These are phyloP conservation scores for Lasiurus cinereus DNA, from an alignment of 2,113 vertebrate species.

Conservation along the genomic window DNA sequence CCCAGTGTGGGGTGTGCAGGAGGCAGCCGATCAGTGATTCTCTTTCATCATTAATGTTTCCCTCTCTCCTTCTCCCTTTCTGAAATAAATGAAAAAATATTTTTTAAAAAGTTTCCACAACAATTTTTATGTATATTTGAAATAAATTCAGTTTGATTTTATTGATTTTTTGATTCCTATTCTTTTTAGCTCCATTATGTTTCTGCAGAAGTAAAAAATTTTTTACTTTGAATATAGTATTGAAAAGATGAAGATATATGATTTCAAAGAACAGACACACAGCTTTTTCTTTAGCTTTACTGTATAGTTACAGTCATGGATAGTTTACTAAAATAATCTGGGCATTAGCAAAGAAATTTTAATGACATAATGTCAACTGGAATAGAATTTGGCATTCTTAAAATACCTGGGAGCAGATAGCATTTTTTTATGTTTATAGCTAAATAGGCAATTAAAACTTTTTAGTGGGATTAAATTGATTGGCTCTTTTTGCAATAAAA, in stretches of 20 bases:
- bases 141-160: not conserved
- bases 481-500: not conserved
- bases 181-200: not conserved
- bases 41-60: too few relatives aligned
- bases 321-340: slow-evolving; percentile 41
- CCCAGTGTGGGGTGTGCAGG: too few relatives aligned
- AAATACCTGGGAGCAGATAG: not conserved
- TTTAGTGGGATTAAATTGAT: not conserved
- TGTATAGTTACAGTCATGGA: not conserved
- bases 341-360: slow-evolving; percentile 39
- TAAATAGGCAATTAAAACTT: slow-evolving; percentile 16
- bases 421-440: slow-evolving; percentile 37
- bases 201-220: not conserved
- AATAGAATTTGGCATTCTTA: slow-evolving; percentile 31
- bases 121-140: not conserved
- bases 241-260: slow-evolving; percentile 3
- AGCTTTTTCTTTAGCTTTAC: not conserved
- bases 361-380: not conserved
- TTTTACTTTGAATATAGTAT: not conserved
- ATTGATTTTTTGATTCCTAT: not conserved
- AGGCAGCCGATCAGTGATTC: too few relatives aligned
- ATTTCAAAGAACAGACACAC: not conserved
- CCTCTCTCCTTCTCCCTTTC: too few relatives aligned
- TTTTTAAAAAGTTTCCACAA: not conserved
- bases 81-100: too few relatives aligned